Evolutionary conservation across 1,140 invertebrate species (phyloP).

Genomic region (Drosophila saltans): DNA sequence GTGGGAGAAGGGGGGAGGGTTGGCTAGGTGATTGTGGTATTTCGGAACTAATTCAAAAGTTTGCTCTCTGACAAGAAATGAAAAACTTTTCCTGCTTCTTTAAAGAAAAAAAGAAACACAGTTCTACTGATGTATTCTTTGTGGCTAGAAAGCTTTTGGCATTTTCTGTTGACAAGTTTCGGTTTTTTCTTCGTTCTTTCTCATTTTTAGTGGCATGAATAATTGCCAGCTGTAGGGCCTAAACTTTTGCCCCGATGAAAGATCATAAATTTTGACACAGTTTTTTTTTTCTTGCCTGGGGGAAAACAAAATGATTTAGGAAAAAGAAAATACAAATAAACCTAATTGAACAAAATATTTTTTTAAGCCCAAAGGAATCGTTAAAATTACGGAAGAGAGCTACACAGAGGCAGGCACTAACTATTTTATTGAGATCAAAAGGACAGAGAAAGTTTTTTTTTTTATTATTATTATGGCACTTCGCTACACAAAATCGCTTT

Average conservation of each 20-base stretch:
- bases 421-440: too few species aligned
- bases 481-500: too few species aligned
- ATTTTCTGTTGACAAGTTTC: slow-evolving; percentile 34
- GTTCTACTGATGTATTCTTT: slow-evolving; percentile 18
- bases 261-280: slow-evolving; percentile 14
- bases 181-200: neutral
- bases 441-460: too few species aligned
- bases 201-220: slow-evolving; percentile 36
- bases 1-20: neutral
- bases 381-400: too few species aligned
- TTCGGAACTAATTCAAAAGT: slow-evolving; percentile 55
- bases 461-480: too few species aligned
- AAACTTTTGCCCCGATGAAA: neutral
- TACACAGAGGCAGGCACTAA: too few species aligned
- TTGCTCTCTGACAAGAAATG: slow-evolving; percentile 28
- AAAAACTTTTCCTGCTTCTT: slow-evolving; percentile 34
- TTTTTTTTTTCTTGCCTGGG: slow-evolving; percentile 1
- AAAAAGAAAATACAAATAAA: neutral
- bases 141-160: slow-evolving; percentile 37
- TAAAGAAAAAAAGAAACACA: neutral
- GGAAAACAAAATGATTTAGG: slow-evolving; percentile 2
- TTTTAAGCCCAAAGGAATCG: too few species aligned
- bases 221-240: slow-evolving; percentile 31
- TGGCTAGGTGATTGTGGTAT: slow-evolving; percentile 7
- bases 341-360: too few species aligned